A percentile compares a stretch with the other conserved stretches of the same genome.
Conservation (phyloP, 2,113 vertebrate genomes). For the Prochilodus magdalenae region DNA sequence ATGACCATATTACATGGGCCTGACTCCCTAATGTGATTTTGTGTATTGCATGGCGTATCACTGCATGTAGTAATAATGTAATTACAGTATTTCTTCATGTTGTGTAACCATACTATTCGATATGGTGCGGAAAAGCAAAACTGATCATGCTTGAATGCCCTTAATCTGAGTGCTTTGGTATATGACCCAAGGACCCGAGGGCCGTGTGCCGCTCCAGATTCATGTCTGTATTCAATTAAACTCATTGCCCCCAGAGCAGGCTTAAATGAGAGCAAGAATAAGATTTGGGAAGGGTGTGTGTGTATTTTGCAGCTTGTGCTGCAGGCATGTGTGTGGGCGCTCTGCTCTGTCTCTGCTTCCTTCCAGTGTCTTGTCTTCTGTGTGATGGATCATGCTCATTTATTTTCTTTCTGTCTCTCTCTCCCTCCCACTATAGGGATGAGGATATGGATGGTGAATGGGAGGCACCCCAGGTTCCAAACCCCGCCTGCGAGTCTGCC, state of each 20-base stretch:
- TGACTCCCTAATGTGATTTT: too few relatives aligned
- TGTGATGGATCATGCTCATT: neutral
- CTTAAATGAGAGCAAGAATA: neutral
- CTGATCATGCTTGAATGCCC: neutral
- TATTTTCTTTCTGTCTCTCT: neutral
- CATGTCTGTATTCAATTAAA: conserved; percentile 47
- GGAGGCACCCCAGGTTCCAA: conserved; percentile 96
- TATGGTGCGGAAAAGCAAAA: neutral
- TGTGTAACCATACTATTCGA: too few relatives aligned
- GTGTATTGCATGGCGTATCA: too few relatives aligned
- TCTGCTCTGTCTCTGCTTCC: neutral
- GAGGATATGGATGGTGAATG: conserved; percentile 99
- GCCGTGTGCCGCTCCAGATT: conserved; percentile 41
- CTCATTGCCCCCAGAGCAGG: neutral
- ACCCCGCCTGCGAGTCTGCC: conserved; percentile 89
- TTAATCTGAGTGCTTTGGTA: neutral
- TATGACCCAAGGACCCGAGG: neutral
- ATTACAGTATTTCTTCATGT: neutral
- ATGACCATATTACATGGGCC: too few relatives aligned
- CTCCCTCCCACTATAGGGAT: conserved; percentile 79
- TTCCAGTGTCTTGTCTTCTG: neutral
- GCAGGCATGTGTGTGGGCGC: neutral
- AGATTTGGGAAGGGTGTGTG: neutral
- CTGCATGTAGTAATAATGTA: too few relatives aligned
- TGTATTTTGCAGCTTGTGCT: neutral